Evolutionary conservation across 2,888 invertebrate species (phyloP), one percentile per base, ranked within the genome.

Genomic region (Ophion ellenae): DNA sequence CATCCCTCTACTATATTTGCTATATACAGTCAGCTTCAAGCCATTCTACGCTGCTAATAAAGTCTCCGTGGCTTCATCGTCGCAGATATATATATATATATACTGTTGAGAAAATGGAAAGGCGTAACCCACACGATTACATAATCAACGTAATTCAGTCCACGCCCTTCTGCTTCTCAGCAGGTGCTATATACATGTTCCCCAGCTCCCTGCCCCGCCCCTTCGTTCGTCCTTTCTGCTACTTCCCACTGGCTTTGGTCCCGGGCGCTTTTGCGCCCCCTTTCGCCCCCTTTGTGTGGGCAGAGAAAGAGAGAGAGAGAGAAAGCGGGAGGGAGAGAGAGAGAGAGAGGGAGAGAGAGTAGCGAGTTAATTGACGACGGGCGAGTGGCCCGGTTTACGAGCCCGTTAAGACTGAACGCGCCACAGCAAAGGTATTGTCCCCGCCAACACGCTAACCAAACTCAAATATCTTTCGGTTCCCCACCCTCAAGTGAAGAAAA

Each of bases 351-450:
- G 53, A 53, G 17, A 17, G 53, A 53, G 53, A 14, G 14, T 53
- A 17, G 53, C 17, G 77, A 87, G 88, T 90, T 90, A 90, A 90
- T 90, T 89, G 90, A 90, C 87, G 90, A 84, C 87, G 79, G 86
- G 79, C 86, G 87, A 88, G 89, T 87, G 88, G 75, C 81, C 88
- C 86, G 85, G 85, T 89, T 89, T 89, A 89, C 88, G 89, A 89
- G 85, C 89, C 86, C 85, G 84, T 87, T 82, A 86, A 86, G 88
- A 84, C 87, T 86, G 85, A 87, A 87, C 88, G 87, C 85, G 82
- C 82, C 86, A 83, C 88, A 78, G 89, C 84, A 83, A 87, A 90
- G 86, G 85, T 87, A 89, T 83, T 89, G 89, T 88, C 89, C 80
- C 73, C 57, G 71, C 32, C 66, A 53, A 53, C 40, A 40, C 32